phyloP scores from a whole-genome alignment of 2,888 invertebrate genomes.

The Lasioglossum calceatum region DNA sequence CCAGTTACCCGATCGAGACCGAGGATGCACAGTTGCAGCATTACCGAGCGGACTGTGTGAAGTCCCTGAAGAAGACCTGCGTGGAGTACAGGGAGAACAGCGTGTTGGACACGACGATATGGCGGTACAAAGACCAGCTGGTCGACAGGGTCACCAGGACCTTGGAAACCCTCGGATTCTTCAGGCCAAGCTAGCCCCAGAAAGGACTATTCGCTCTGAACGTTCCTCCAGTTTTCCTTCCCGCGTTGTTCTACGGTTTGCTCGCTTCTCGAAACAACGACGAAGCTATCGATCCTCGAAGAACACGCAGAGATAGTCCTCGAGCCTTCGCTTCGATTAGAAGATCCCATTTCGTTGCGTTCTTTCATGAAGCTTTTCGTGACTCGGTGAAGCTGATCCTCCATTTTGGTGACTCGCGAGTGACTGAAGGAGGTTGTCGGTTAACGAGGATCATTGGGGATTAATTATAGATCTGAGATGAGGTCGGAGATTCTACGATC shows the following conservation, averaged over 20 bases:
- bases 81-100: constrained; percentile 93
- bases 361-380: background rate
- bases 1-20: constrained; percentile 93
- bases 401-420: background rate
- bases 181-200: constrained; percentile 83
- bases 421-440: background rate
- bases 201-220: background rate
- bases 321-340: background rate
- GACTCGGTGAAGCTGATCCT: background rate
- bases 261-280: background rate
- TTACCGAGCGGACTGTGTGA: constrained; percentile 96
- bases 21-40: constrained; percentile 95
- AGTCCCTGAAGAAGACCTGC: constrained; percentile 93
- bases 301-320: background rate
- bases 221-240: background rate
- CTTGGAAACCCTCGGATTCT: constrained; percentile 90
- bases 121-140: constrained; percentile 93
- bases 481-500: background rate
- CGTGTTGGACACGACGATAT: constrained; percentile 93
- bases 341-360: background rate
- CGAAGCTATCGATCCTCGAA: background rate
- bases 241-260: background rate
- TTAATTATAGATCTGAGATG: background rate
- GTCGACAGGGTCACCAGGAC: constrained; percentile 89
- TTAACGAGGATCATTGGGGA: too few relatives aligned